Conservation (phyloP, 2,888 invertebrate species). For the Pemphredon lugubris region DNA sequence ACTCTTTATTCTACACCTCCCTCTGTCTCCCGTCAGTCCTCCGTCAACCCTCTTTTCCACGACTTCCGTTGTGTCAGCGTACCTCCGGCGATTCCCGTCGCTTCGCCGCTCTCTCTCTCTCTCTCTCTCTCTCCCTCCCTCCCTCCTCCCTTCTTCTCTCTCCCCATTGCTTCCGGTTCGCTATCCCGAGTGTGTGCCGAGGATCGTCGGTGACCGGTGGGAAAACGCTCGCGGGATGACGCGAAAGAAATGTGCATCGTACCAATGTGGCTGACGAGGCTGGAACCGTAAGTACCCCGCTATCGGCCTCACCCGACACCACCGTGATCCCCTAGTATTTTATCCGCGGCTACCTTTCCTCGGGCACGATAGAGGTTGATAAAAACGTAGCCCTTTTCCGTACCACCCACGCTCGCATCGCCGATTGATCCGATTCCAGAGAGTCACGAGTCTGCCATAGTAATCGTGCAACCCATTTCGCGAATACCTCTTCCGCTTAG, state of each 20-base stretch:
- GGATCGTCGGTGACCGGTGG: slow-evolving; percentile 7
- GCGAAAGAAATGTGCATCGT: slow-evolving; percentile 75
- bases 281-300: slow-evolving; percentile 74
- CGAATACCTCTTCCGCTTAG: too few species aligned
- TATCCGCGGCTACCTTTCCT: too few species aligned
- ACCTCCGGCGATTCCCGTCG: not conserved
- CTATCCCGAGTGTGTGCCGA: slow-evolving; percentile 16
- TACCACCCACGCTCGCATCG: slow-evolving; percentile 19
- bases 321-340: too few species aligned
- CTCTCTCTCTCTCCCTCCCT: slow-evolving; percentile 12
- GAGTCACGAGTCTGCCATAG: not conserved
- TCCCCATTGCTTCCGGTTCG: slow-evolving; percentile 8
- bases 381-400: slow-evolving; percentile 1
- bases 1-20: not conserved
- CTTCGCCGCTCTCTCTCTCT: too few species aligned
- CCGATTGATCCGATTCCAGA: slow-evolving; percentile 33
- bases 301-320: too few species aligned
- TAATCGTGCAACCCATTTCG: too few species aligned
- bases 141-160: slow-evolving; percentile 10
- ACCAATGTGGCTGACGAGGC: slow-evolving; percentile 79
- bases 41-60: not conserved
- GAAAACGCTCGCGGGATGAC: slow-evolving; percentile 65
- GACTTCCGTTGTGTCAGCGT: not conserved
- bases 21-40: slow-evolving; percentile 6
- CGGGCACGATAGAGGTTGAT: not conserved